These are phyloP conservation scores for Kryptolebias ocellatus DNA, from an alignment of 2,797 vertebrate genomes.

Conservation along the genomic window DNA sequence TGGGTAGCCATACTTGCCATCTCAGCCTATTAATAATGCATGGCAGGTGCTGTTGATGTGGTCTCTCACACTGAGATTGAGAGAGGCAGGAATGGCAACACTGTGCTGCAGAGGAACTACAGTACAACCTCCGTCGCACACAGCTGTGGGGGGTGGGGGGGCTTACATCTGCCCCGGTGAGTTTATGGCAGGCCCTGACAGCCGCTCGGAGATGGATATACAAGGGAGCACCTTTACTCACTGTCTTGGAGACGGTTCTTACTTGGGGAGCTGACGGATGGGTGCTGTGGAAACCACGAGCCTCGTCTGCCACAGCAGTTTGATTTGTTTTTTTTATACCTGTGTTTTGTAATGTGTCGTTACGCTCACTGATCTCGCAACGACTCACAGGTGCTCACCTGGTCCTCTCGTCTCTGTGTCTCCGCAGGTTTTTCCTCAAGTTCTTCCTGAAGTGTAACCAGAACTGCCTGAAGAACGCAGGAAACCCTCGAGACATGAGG, in stretches of 20 bases:
- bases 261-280: constrained; percentile 66
- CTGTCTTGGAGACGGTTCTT: constrained; percentile 66
- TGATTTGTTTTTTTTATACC: constrained; percentile 65
- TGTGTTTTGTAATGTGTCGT: constrained; percentile 46
- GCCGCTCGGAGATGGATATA: constrained; percentile 72
- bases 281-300: constrained; percentile 30
- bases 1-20: constrained; percentile 99
- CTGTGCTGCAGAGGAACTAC: constrained; percentile 70
- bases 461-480: constrained; percentile 98
- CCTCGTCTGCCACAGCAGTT: constrained; percentile 46
- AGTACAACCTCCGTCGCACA: constrained; percentile 61
- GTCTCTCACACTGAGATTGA: constrained; percentile 98
- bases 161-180: constrained; percentile 53
- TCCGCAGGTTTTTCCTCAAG: constrained; percentile 94
- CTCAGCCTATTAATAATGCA: constrained; percentile 99
- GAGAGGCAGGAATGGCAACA: constrained; percentile 78
- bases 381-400: constrained; percentile 45
- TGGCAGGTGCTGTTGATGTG: constrained; percentile 96
- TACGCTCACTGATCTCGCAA: constrained; percentile 29
- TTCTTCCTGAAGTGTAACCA: constrained; percentile 99
- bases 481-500: constrained; percentile 97
- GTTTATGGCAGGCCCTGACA: constrained; percentile 72
- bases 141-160: constrained; percentile 16
- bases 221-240: constrained; percentile 73
- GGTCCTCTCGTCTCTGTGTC: constrained; percentile 28